Conservation (phyloP, 2,797 vertebrate genomes). For the Siniperca scherzeri region DNA sequence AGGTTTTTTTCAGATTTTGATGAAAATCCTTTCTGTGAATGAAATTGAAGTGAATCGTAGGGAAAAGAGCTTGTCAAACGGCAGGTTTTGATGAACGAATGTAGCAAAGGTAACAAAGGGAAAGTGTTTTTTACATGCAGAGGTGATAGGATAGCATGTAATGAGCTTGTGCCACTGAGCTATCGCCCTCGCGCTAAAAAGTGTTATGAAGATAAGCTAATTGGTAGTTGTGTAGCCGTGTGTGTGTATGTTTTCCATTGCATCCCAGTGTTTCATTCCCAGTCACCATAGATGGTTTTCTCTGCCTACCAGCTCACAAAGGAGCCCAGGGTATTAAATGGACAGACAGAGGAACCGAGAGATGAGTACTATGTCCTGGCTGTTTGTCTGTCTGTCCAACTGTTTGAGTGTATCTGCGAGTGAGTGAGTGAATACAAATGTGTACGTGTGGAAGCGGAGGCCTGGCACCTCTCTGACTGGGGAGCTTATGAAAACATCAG, state of each 20-base stretch:
- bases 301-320: slow-evolving; percentile 89
- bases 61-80: slow-evolving; percentile 24
- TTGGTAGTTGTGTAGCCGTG: slow-evolving; percentile 20
- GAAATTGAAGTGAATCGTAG: slow-evolving; percentile 17
- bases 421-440: neutral
- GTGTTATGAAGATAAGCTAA: slow-evolving; percentile 61
- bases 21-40: slow-evolving; percentile 18
- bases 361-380: neutral
- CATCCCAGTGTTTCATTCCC: slow-evolving; percentile 83
- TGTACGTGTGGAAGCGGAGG: slow-evolving; percentile 22
- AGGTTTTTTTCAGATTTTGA: slow-evolving; percentile 27
- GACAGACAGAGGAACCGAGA: slow-evolving; percentile 48
- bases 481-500: slow-evolving; percentile 90
- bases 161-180: slow-evolving; percentile 52
- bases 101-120: slow-evolving; percentile 77
- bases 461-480: slow-evolving; percentile 86
- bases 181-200: slow-evolving; percentile 47
- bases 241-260: slow-evolving; percentile 22
- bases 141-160: slow-evolving; percentile 14
- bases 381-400: slow-evolving; percentile 22
- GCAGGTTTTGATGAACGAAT: slow-evolving; percentile 53
- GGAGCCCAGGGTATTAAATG: slow-evolving; percentile 69
- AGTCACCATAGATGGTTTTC: slow-evolving; percentile 89
- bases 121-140: slow-evolving; percentile 42
- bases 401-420: neutral